Conservation (phyloP, 2,797 vertebrate genomes). For the Sarcoramphus papa region DNA sequence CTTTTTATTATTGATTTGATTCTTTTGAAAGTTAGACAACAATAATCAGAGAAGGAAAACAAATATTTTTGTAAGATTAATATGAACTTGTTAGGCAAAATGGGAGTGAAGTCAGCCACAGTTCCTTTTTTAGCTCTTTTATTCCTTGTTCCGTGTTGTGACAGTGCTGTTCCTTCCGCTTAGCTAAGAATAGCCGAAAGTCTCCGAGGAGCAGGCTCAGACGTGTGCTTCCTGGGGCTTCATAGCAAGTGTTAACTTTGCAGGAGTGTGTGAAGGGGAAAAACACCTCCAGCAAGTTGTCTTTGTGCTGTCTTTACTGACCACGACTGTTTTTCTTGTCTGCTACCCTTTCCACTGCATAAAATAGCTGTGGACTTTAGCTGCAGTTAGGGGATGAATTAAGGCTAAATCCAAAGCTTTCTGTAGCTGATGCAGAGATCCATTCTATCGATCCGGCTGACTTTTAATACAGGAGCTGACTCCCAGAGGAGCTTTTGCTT, state of each 20-base stretch:
- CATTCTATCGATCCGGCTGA: accelerated
- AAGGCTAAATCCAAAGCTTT: neutral
- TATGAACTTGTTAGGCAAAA: neutral
- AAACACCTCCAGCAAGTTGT: neutral
- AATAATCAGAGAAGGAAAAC: neutral
- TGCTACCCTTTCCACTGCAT: neutral
- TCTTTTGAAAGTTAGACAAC: neutral
- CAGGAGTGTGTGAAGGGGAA: neutral
- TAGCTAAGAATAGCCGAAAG: conserved; percentile 53
- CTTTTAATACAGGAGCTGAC: neutral
- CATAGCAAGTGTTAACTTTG: neutral
- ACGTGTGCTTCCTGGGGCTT: neutral
- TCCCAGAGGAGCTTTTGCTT: neutral
- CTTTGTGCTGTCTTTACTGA: neutral
- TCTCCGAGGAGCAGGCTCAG: conserved; percentile 37
- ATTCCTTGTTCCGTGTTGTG: conserved; percentile 29
- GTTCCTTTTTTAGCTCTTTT: conserved; percentile 45
- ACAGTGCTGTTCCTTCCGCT: conserved; percentile 30
- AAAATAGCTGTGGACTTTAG: neutral
- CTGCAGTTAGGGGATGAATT: neutral
- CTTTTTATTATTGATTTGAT: neutral
- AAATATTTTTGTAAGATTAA: neutral
- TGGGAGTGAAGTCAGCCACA: neutral
- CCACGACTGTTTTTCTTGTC: neutral
- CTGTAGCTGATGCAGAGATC: neutral